phyloP scores from a whole-genome alignment of 2,113 vertebrate species.

The Nansenia antarctica region DNA sequence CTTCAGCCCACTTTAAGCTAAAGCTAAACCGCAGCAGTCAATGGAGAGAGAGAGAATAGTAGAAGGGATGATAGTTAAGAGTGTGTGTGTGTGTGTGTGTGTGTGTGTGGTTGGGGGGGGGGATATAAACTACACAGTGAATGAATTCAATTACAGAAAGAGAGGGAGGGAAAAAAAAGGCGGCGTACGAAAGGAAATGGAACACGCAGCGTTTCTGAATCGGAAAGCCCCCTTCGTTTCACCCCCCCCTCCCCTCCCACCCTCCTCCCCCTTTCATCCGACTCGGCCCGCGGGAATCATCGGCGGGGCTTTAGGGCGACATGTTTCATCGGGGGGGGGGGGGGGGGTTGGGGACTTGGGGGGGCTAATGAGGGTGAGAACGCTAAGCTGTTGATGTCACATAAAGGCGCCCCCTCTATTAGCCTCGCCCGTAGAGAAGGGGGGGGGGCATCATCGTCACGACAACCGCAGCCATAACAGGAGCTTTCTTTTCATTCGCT shows the following conservation, averaged over 20 bases:
- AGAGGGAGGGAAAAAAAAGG: not conserved
- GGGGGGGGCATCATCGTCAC: slow-evolving; percentile 7
- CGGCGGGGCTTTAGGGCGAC: not conserved
- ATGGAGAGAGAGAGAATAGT: not conserved
- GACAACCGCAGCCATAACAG: not conserved
- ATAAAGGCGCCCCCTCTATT: slow-evolving; percentile 9
- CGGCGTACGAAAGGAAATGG: not conserved
- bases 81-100: not conserved
- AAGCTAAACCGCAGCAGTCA: not conserved
- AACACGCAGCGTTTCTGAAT: not conserved
- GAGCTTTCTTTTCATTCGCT: not conserved
- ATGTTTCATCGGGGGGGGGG: not conserved
- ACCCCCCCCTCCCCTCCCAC: no score
- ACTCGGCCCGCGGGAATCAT: not conserved
- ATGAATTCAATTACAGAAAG: not conserved
- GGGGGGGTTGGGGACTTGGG: no score
- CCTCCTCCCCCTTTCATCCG: not conserved
- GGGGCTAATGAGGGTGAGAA: slow-evolving; percentile 10
- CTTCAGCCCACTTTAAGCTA: no score
- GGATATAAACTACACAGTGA: not conserved
- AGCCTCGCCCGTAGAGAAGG: not conserved
- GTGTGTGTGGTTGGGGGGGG: not conserved
- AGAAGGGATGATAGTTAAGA: not conserved
- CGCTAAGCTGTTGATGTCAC: slow-evolving; percentile 4
- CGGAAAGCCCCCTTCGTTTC: no score